Base-by-base conservation (phyloP, 2,113 vertebrate genomes). In the Amphilophus citrinellus region DNA sequence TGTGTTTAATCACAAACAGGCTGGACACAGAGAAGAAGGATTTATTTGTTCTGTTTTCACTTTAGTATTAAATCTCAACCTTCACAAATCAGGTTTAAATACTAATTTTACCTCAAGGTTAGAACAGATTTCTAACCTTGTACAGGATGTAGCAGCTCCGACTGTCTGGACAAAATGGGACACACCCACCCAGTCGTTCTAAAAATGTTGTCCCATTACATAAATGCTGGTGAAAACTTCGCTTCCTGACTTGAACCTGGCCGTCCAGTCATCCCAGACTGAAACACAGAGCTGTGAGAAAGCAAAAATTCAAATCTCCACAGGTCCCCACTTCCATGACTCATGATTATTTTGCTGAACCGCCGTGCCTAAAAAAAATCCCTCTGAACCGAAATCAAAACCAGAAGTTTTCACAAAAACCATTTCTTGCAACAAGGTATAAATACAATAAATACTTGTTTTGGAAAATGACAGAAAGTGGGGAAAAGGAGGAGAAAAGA, bases 381-480 rank as follows among this genome's bases (percentile, higher is more conserved):
- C 14, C 61, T 35, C 58, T 1, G 15, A 75, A 47, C 15, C 56
- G 1, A 83, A 77, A 87, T 87, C 20, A 85, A 89, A 86, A 79
- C 4, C 80, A 87, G 30, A 57, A 61, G 30, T 50, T 62, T 65
- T 77, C 17, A 68, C 5, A 5, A 35, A 61, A 60, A 39, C 5
- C 7, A 60, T 5, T 9, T 35, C 37, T 22, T n/a, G 50, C 44
- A 20, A 10, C 10, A 60, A n/a, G 32, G 30, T 35, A 60, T 58
- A 63, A 79, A 56, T 8, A 84, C 39, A 35, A 20, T 35, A 63
- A 27, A 14, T 58, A 32, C 30, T 47, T 60, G 71, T 24, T 76
- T 58, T 60, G 61, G 15, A 77, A 81, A 77, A 59, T 30, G 5
- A 44, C 57, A 77, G 18, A 2, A 1, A 24, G 5, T 11, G 2